phyloP scores from a whole-genome alignment of 2,888 invertebrate genomes.

The Mimachlamys varia region DNA sequence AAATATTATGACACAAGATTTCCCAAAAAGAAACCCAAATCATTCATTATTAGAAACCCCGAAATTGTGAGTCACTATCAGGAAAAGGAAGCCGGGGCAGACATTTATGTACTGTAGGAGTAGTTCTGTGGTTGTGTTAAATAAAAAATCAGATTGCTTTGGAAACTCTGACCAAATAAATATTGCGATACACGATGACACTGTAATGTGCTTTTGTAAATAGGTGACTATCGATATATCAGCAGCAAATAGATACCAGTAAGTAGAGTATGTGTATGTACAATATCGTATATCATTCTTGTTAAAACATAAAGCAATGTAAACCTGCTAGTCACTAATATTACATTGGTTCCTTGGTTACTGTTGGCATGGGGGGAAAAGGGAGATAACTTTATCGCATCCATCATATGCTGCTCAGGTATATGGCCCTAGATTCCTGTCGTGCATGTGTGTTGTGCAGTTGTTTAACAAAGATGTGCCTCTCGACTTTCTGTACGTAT shows the following conservation, averaged over 20 bases:
- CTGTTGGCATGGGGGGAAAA: not conserved
- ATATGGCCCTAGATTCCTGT: conserved; percentile 27
- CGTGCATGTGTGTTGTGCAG: conserved; percentile 12
- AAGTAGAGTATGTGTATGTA: conserved; percentile 17
- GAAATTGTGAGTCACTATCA: not conserved
- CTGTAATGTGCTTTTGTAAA: conserved; percentile 8
- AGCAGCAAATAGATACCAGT: not conserved
- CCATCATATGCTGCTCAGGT: conserved; percentile 36
- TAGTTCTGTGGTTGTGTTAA: not conserved
- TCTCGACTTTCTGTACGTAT: conserved; percentile 8
- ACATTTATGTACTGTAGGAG: not conserved
- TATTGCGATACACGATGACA: not conserved
- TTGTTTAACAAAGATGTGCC: not conserved
- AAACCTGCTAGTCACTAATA: conserved; percentile 29
- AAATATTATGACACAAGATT: not conserved
- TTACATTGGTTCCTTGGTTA: conserved; percentile 24
- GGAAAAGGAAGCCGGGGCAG: not conserved
- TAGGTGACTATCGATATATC: conserved; percentile 8
- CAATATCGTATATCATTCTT: conserved; percentile 9
- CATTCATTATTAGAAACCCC: not conserved
- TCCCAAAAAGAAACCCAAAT: not conserved
- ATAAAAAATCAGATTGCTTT: not conserved
- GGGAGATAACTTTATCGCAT: not conserved
- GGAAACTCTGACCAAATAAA: not conserved
- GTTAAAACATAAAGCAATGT: not conserved